Base-by-base conservation (phyloP, 2,113 vertebrate genomes). In the Petromus typicus region DNA sequence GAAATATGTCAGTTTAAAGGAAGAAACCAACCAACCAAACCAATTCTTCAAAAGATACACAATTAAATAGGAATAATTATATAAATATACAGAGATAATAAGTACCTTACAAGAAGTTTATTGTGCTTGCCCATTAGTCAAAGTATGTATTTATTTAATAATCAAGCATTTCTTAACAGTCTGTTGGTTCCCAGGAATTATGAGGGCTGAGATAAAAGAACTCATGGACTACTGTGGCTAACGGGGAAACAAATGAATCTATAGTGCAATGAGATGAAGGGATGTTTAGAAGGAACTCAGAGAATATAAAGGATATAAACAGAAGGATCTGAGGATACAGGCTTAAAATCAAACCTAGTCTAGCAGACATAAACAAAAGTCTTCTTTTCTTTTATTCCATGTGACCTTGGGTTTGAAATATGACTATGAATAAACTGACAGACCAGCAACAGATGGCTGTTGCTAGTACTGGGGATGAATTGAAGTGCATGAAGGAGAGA, bases 71-170 rank as follows among this genome's bases (percentile, higher is more conserved):
- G 34, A 81, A 67, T 34, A 86, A 45, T 57, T 69, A 16, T 63
- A 16, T 84, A 43, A 2, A n/a, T 48, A 25, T 37, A 91, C 0
- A 67, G 13, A 80, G 12, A 12, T 75, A 59, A 43, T 59, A 84
- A 23, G 45, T 59, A 81, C 18, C 18, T 81, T 95, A 57, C 23
- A 45, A 81, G 23, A 13, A 80, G 13, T 93, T 92, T 91, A 34
- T 94, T 69, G 63, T n/a, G 3, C 82, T 86, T 69, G 11, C 3
- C 11, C 54, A 34, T 81, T 94, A 82, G 78, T 34, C n/a, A 9
- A 88, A 90, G 5, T 23, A 64, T 85, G 89, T 80, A 51, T 89
- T 92, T 64, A 79, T 67, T 87, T 5, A 64, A n/a, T 82, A 91
- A 76, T 85, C 14, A 92, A 82, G 32, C 3, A 84, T 92, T 87